Conservation (phyloP, 2,113 vertebrate genomes). For the Microtus ochrogaster region DNA sequence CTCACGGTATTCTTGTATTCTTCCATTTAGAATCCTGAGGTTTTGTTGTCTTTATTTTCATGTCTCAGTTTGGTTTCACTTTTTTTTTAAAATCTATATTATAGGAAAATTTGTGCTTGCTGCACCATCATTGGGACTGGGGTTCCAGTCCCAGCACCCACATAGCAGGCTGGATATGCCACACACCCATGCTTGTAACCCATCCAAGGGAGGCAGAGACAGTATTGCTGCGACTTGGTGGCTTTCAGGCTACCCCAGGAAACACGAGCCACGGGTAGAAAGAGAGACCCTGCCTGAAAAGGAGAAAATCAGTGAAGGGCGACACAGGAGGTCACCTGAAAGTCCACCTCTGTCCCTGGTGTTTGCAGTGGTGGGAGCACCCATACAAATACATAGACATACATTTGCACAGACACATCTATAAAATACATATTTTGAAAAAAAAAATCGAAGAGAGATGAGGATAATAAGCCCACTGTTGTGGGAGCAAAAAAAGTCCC, state of each 20-base stretch:
- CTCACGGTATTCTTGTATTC: neutral
- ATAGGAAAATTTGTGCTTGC: neutral
- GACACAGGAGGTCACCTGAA: neutral
- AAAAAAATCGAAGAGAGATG: neutral
- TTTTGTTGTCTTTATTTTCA: neutral
- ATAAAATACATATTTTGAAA: neutral
- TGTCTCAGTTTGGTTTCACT: neutral
- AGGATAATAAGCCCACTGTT: neutral
- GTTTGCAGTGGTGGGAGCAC: no score
- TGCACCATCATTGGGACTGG: neutral
- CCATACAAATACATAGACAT: neutral
- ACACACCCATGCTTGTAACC: neutral
- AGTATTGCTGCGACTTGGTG: neutral
- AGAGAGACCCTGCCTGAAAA: neutral
- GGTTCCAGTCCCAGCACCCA: neutral
- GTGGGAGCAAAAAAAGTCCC: no score
- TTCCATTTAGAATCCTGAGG: neutral
- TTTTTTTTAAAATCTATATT: neutral
- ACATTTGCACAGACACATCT: neutral
- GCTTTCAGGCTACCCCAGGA: neutral
- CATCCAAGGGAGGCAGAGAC: neutral
- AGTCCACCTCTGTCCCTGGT: neutral
- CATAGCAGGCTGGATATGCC: no score
- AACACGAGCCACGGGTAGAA: neutral
- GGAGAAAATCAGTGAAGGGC: neutral